A percentile compares a stretch with the other conserved stretches of the same genome.
phyloP scores from a whole-genome alignment of 2,888 invertebrate genomes.

The Chamaedrilus cognettii region DNA sequence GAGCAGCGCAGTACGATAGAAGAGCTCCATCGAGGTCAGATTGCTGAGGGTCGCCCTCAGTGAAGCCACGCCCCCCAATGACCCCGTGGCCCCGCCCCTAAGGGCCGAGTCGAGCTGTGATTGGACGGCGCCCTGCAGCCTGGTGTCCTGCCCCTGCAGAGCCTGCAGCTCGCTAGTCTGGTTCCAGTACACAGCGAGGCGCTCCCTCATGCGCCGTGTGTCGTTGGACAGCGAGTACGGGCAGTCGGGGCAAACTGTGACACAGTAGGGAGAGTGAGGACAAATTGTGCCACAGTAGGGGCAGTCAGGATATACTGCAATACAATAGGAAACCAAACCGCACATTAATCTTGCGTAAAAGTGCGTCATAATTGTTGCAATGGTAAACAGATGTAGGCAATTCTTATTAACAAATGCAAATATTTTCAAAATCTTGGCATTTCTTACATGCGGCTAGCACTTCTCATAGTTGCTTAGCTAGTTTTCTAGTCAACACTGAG shows the following conservation, averaged over 20 bases:
- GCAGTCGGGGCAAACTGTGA: constrained; percentile 43
- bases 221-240: constrained; percentile 42
- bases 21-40: background rate
- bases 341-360: too few relatives aligned
- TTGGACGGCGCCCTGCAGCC: constrained; percentile 28
- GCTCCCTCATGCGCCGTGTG: constrained; percentile 29
- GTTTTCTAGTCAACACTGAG: too few relatives aligned
- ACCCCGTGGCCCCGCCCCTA: background rate
- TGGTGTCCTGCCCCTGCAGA: constrained; percentile 36
- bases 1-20: background rate
- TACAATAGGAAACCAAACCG: too few relatives aligned
- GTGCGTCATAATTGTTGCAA: too few relatives aligned
- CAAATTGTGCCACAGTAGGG: too few relatives aligned
- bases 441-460: too few relatives aligned
- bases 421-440: too few relatives aligned
- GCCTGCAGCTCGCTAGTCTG: constrained; percentile 24
- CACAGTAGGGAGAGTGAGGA: too few relatives aligned
- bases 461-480: too few relatives aligned
- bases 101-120: background rate
- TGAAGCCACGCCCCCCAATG: background rate
- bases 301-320: too few relatives aligned
- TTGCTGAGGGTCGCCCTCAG: background rate
- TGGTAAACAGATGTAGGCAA: too few relatives aligned
- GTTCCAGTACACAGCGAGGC: constrained; percentile 21
- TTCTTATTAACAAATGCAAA: too few relatives aligned